A percentile compares a stretch with the other conserved stretches of the same genome.
These are phyloP conservation scores for Siniperca undulata DNA, from an alignment of 2,797 vertebrate species.

Conservation along the genomic window DNA sequence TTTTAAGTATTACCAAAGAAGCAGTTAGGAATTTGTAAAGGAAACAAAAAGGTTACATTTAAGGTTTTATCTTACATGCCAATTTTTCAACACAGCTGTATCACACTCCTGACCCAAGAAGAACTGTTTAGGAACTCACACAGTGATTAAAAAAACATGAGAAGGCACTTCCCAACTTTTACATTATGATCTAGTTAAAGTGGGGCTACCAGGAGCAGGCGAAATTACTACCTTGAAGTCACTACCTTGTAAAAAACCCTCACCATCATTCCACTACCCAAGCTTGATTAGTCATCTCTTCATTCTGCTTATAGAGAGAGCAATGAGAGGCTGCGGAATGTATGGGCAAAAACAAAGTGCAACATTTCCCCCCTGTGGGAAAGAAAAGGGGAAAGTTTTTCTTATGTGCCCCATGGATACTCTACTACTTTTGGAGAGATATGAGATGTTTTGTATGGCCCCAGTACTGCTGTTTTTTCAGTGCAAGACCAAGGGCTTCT, in stretches of 20 bases:
- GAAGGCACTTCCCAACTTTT: constrained; percentile 5
- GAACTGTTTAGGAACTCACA: constrained; percentile 21
- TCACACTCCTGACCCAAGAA: constrained; percentile 1
- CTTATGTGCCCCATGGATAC: constrained; percentile 11
- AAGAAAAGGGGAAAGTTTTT: constrained; percentile 17
- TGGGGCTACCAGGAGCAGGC: neutral
- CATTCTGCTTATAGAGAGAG: neutral
- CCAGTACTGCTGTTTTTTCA: constrained; percentile 43
- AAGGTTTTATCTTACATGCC: constrained; percentile 26
- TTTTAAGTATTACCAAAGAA: constrained; percentile 60
- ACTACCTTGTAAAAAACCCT: constrained; percentile 7
- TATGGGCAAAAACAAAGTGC: neutral
- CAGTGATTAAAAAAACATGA: neutral
- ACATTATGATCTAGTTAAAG: neutral
- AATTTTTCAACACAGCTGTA: constrained; percentile 3
- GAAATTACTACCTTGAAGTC: neutral
- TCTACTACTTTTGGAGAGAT: constrained; percentile 24
- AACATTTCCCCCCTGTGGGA: constrained; percentile 7
- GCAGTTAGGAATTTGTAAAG: constrained; percentile 47
- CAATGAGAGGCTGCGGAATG: constrained; percentile 5
- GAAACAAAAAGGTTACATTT: constrained; percentile 25
- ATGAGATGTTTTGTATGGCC: too few relatives aligned
- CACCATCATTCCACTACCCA: neutral
- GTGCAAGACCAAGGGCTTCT: constrained; percentile 17
- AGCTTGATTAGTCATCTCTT: constrained; percentile 21